phyloP scores from a whole-genome alignment of 2,888 invertebrate genomes.

The Epicampocera succincta region DNA sequence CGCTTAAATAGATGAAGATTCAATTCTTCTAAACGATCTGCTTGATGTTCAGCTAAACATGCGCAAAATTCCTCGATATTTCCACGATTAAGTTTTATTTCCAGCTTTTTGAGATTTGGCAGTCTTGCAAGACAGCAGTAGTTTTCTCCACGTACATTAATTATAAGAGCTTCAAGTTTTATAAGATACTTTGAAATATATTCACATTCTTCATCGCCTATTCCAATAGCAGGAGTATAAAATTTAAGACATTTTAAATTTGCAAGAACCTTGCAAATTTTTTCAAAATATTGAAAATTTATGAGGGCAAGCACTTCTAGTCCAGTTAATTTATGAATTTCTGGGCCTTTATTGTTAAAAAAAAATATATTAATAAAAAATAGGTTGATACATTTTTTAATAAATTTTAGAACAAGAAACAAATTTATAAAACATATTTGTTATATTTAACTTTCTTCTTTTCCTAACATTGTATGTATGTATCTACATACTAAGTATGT shows the following conservation, averaged over 20 bases:
- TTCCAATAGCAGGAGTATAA: background rate
- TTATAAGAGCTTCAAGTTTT: constrained; percentile 32
- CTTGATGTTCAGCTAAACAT: constrained; percentile 11
- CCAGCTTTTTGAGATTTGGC: constrained; percentile 37
- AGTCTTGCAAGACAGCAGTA: background rate
- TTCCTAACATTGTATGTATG: too few relatives aligned
- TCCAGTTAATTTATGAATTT: background rate
- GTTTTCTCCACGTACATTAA: background rate
- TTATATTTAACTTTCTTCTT: background rate
- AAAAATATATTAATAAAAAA: too few relatives aligned
- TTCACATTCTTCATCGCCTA: background rate
- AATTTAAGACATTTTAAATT: constrained; percentile 30
- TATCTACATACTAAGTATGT: too few relatives aligned
- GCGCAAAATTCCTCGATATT: background rate
- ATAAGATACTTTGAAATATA: constrained; percentile 18
- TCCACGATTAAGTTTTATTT: background rate
- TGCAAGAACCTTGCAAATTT: constrained; percentile 40
- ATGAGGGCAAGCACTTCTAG: too few relatives aligned
- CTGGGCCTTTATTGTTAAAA: too few relatives aligned
- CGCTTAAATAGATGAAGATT: background rate
- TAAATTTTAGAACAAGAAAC: too few relatives aligned
- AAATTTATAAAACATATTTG: too few relatives aligned
- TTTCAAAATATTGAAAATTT: constrained; percentile 27
- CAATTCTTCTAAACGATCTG: constrained; percentile 33
- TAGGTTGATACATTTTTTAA: too few relatives aligned